Conservation (phyloP, 1,140 invertebrate species). For the Drosophila kepulauana region DNA sequence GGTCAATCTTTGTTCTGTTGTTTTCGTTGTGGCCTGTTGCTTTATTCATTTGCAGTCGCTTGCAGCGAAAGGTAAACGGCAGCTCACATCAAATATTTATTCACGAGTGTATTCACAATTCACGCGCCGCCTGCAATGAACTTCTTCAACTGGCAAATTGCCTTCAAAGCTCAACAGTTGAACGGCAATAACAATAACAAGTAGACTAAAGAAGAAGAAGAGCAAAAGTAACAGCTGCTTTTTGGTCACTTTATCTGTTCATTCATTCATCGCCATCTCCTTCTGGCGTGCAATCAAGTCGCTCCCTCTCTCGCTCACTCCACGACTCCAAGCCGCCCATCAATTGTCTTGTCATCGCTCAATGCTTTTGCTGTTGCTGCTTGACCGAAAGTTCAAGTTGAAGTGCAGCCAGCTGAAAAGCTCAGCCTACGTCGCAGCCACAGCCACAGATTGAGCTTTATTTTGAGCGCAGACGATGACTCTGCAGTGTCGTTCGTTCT, state of each 20-base stretch:
- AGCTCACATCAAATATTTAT: conserved; percentile 1
- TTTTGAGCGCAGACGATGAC: conserved; percentile 11
- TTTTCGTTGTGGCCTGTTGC: conserved; percentile 28
- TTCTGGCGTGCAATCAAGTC: conserved; percentile 3
- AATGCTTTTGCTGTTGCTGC: conserved; percentile 35
- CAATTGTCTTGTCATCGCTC: conserved; percentile 77
- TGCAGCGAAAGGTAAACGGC: conserved; percentile 7
- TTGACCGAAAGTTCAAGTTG: conserved; percentile 73
- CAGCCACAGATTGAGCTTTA: neutral
- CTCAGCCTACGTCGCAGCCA: conserved; percentile 27
- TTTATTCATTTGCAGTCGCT: neutral
- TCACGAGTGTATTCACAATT: conserved; percentile 5
- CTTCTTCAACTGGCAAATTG: conserved; percentile 22
- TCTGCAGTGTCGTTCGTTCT: conserved; percentile 4
- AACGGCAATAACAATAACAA: conserved; percentile 11
- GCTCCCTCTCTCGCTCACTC: neutral
- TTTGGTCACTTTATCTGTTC: conserved; percentile 47
- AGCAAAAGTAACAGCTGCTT: conserved; percentile 33
- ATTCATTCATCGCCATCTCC: conserved; percentile 44
- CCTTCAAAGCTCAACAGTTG: conserved; percentile 16
- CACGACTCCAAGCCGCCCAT: conserved; percentile 54
- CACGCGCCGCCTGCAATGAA: conserved; percentile 8
- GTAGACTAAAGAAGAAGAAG: neutral
- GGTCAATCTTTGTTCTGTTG: conserved; percentile 7
- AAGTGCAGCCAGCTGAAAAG: conserved; percentile 68